Evolutionary conservation across 1,140 invertebrate species (phyloP).

Genomic region (Pissodes strobi): DNA sequence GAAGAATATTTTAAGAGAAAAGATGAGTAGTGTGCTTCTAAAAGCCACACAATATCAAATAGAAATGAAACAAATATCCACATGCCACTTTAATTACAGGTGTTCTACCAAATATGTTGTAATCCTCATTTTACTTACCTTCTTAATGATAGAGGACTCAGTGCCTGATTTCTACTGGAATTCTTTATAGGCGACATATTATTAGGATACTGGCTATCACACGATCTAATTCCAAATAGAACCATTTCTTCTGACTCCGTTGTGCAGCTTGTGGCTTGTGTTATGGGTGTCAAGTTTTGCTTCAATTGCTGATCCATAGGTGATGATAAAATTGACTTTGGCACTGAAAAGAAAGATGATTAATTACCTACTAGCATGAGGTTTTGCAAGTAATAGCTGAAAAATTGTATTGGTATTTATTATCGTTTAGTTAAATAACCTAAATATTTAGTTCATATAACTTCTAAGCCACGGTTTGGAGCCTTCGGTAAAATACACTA

Average conservation of each 20-base stretch:
- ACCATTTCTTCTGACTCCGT: conserved; percentile 27
- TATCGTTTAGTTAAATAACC: too few relatives aligned
- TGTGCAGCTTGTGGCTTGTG: conserved; percentile 23
- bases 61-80: too few relatives aligned
- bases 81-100: too few relatives aligned
- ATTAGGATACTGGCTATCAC: conserved; percentile 34
- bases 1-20: too few relatives aligned
- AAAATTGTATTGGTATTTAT: neutral
- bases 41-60: too few relatives aligned
- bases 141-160: conserved; percentile 46
- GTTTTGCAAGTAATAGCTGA: neutral
- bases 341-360: neutral
- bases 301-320: conserved; percentile 30
- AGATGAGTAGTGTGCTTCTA: too few relatives aligned
- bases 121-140: conserved; percentile 20
- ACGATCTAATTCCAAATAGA: conserved; percentile 23
- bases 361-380: neutral
- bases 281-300: conserved; percentile 18
- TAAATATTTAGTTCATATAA: too few relatives aligned
- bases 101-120: too few relatives aligned
- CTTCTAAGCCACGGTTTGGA: too few relatives aligned
- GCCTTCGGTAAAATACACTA: too few relatives aligned
- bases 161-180: conserved; percentile 40
- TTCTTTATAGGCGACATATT: conserved; percentile 40
- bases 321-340: conserved; percentile 25